These are phyloP conservation scores for Cochlearius cochlearius DNA, from an alignment of 2,113 vertebrate species.

Conservation along the genomic window DNA sequence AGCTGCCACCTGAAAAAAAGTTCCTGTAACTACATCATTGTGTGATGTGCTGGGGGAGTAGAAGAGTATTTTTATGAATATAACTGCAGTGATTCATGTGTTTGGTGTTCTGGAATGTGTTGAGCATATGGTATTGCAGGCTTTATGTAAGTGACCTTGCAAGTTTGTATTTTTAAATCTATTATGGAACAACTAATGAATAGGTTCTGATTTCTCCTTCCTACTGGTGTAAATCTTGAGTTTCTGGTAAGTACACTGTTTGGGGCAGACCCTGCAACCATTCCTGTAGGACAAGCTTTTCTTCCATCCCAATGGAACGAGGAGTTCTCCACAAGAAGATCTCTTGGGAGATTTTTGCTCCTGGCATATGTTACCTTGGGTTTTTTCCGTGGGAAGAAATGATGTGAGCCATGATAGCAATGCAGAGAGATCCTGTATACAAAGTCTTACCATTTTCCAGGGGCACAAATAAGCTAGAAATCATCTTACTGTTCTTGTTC, in stretches of 20 bases:
- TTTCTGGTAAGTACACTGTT: neutral
- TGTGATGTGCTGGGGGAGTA: constrained; percentile 60
- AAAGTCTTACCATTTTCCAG: neutral
- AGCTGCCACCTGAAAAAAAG: constrained; percentile 32
- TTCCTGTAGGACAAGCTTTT: neutral
- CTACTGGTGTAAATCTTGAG: neutral
- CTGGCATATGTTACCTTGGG: neutral
- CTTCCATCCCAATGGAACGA: neutral
- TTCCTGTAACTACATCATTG: constrained; percentile 12
- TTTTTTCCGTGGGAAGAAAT: neutral
- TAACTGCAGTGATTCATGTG: constrained; percentile 66
- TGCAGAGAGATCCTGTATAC: neutral
- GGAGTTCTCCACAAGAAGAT: neutral
- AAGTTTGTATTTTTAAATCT: constrained; percentile 59
- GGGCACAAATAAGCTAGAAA: neutral
- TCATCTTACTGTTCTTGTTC: neutral
- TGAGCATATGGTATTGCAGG: constrained; percentile 58
- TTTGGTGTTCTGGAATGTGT: constrained; percentile 68
- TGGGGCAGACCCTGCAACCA: neutral
- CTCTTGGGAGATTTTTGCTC: neutral
- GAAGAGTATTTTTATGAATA: constrained; percentile 66
- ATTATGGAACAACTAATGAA: constrained; percentile 63
- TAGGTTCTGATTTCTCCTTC: constrained; percentile 43
- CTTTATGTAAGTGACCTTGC: constrained; percentile 65
- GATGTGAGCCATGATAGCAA: neutral